A percentile compares a stretch with the other conserved stretches of the same genome.
Conservation (phyloP, 2,888 invertebrate genomes). For the Leptopterna dolabrata region DNA sequence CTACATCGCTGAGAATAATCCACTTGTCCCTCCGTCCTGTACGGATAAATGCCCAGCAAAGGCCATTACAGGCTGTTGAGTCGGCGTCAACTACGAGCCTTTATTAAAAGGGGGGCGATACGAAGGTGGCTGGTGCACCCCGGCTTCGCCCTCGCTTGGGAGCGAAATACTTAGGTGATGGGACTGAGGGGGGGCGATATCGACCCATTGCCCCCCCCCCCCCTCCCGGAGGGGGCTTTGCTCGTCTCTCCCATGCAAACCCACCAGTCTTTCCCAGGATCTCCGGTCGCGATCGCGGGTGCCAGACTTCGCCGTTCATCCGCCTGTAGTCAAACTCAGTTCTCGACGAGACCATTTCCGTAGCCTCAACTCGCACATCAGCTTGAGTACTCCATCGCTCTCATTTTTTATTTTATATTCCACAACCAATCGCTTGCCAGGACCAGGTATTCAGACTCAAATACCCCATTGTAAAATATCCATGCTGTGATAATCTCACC, state of each 20-base stretch:
- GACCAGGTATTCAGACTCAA: background rate
- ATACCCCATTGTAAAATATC: background rate
- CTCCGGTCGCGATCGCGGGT: slow-evolving; percentile 24
- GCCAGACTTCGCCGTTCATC: background rate
- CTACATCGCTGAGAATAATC: too few relatives aligned
- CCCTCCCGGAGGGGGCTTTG: too few relatives aligned
- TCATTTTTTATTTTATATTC: background rate
- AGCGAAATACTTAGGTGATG: too few relatives aligned
- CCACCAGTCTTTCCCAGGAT: slow-evolving; percentile 34
- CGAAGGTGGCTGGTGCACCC: background rate
- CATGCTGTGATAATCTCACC: background rate
- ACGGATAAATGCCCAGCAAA: too few relatives aligned
- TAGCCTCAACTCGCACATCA: background rate
- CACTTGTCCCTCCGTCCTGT: too few relatives aligned
- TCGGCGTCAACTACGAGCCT: background rate
- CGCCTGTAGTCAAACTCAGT: background rate
- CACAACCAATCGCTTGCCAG: background rate
- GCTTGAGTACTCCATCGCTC: background rate
- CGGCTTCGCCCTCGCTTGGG: background rate
- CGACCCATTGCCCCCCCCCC: background rate
- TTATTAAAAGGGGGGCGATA: background rate
- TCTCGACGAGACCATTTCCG: background rate
- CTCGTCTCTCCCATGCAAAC: background rate
- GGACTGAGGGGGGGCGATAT: background rate
- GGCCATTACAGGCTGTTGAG: too few relatives aligned